These are phyloP conservation scores for Pygoscelis adeliae DNA, from an alignment of 2,113 vertebrate species.

Conservation along the genomic window DNA sequence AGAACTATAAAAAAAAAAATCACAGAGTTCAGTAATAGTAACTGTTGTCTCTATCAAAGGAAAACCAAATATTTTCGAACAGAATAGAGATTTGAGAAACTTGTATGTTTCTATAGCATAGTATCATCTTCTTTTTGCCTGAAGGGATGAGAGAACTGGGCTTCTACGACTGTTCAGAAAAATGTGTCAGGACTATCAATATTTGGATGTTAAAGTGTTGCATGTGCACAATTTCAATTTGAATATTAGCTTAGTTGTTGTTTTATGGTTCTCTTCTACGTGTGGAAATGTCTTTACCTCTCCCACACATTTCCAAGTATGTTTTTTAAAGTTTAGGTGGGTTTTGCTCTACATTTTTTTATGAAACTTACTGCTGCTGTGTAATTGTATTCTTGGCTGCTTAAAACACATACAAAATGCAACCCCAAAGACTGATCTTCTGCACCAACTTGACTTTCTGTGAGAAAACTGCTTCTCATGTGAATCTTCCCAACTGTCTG, in stretches of 20 bases:
- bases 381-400: neutral
- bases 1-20: neutral
- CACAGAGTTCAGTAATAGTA: neutral
- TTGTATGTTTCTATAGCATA: fast-evolving
- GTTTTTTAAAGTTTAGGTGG: neutral
- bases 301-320: neutral
- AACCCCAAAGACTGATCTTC: neutral
- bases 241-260: neutral
- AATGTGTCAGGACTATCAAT: neutral
- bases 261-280: neutral
- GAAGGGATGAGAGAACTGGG: neutral
- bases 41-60: neutral
- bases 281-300: neutral
- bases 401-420: neutral
- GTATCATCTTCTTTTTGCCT: neutral
- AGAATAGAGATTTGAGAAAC: neutral
- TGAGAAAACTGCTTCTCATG: neutral
- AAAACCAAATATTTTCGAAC: neutral
- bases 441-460: neutral
- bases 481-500: neutral
- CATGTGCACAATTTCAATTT: neutral
- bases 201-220: neutral
- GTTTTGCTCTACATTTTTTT: neutral
- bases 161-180: neutral
- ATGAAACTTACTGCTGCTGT: neutral